Percentiles rank a stretch among this genome's conserved stretches.
These are phyloP conservation scores for Cinclus cinclus DNA, from an alignment of 2,113 vertebrate species.

Conservation along the genomic window DNA sequence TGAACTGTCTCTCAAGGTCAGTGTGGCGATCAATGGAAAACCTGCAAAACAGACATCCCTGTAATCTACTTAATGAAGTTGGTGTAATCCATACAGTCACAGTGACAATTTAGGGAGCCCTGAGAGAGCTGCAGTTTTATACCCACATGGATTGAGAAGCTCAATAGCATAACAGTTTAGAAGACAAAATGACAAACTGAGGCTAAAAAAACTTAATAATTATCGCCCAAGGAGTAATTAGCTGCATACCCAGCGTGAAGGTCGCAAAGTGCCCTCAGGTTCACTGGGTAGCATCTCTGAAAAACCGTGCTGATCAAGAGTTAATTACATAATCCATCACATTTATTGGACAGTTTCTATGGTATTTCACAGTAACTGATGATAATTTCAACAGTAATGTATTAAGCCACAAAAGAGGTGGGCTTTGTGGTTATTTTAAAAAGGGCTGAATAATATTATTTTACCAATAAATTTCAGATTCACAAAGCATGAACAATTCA, in stretches of 20 bases:
- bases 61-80: conserved; percentile 51
- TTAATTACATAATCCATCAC: conserved; percentile 80
- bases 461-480: conserved; percentile 26
- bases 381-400: conserved; percentile 57
- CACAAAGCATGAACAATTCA: background rate
- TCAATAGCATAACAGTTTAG: conserved; percentile 61
- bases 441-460: conserved; percentile 11
- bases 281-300: conserved; percentile 69
- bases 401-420: conserved; percentile 1
- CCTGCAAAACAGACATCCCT: conserved; percentile 77
- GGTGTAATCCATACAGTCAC: conserved; percentile 8
- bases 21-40: conserved; percentile 98
- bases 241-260: conserved; percentile 63
- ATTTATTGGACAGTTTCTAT: conserved; percentile 74
- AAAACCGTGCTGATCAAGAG: conserved; percentile 74
- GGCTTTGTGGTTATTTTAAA: background rate
- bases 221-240: conserved; percentile 83
- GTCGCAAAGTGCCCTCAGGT: conserved; percentile 71
- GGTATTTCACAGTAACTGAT: conserved; percentile 67
- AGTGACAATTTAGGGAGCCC: conserved; percentile 38
- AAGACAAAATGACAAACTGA: conserved; percentile 65
- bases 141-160: conserved; percentile 60
- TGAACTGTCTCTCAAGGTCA: conserved; percentile 97
- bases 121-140: conserved; percentile 21
- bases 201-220: conserved; percentile 75